Percentiles rank a stretch among this genome's conserved stretches.
phyloP scores from a whole-genome alignment of 1,140 invertebrate species.

The Trachymyrmex septentrionalis region DNA sequence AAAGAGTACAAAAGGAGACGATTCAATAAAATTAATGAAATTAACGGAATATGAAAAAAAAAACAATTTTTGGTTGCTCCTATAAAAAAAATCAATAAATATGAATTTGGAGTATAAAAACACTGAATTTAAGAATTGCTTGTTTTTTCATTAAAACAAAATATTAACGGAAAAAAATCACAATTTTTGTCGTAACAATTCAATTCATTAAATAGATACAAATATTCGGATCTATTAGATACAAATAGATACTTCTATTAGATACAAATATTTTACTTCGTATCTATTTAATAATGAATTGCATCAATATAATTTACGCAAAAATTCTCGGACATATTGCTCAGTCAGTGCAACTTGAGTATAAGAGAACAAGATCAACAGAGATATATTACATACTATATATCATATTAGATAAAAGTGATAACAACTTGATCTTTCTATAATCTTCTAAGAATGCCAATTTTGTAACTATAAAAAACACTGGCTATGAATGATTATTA shows the following conservation, averaged over 20 bases:
- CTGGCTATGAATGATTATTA: not conserved
- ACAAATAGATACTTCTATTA: not conserved
- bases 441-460: slow-evolving; percentile 27
- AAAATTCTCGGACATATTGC: not conserved
- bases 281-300: not conserved
- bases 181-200: not conserved
- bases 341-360: slow-evolving; percentile 12
- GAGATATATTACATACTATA: slow-evolving; percentile 37
- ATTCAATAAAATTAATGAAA: slow-evolving; percentile 36
- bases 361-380: slow-evolving; percentile 31
- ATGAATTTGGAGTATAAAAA: slow-evolving; percentile 28
- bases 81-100: slow-evolving; percentile 55
- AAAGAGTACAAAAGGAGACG: not conserved
- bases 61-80: not conserved
- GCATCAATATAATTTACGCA: not conserved
- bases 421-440: slow-evolving; percentile 34
- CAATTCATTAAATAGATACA: slow-evolving; percentile 4
- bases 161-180: slow-evolving; percentile 15
- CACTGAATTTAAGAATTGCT: not conserved
- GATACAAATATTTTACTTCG: not conserved
- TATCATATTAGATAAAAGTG: slow-evolving; percentile 31
- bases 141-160: not conserved
- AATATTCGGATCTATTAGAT: not conserved
- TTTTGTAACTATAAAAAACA: slow-evolving; percentile 17
- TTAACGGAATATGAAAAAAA: slow-evolving; percentile 24